Base-by-base conservation (phyloP, 2,888 invertebrate species). In the Cremastinae sp. region DNA sequence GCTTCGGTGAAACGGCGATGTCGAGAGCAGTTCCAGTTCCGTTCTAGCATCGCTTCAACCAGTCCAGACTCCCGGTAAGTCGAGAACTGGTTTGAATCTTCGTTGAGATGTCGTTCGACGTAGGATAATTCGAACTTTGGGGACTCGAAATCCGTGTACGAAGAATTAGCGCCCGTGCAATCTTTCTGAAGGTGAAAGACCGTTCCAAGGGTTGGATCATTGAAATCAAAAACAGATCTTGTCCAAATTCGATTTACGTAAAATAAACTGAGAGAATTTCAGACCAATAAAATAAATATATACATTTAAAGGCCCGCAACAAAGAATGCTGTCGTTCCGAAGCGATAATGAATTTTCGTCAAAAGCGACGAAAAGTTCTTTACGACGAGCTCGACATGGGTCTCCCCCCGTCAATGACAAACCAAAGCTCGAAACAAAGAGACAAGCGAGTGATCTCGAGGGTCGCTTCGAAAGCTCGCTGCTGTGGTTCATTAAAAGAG, bases 341-440 rank as follows among this genome's bases (percentile, higher is more conserved):
- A 62, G n/a, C 49, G 53, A 65, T 36, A 61, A 70, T 74, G 73
- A 73, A 73, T 73, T 64, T 69, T 74, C 34, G 62, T 69, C 43
- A 36, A n/a, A 28, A 45, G 61, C 58, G 58, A 64, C 51, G 47
- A 41, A 49, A 51, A 41, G 64, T 64, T 68, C 47, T 54, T 61
- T 16, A 47, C 53, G 65, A 70, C 53, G 59, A 74, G 74, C 65
- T 61, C 53, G 54, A 69, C 64, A 69, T 69, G 73, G 64, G 64
- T 74, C 45, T 51, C 53, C 20, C 53, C 53, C 20, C 53, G 38
- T 22, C 45, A 62, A 34, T 56, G 69, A 74, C 62, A 74, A 54
- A 43, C 34, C 47, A 61, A 22, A 74, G 41, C 28, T 56, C 53
- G 68, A 73, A 68, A 73, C 73, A 73, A 75, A 64, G 73, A 69